phyloP scores from a whole-genome alignment of 2,797 vertebrate genomes.

The Sylvia borin region DNA sequence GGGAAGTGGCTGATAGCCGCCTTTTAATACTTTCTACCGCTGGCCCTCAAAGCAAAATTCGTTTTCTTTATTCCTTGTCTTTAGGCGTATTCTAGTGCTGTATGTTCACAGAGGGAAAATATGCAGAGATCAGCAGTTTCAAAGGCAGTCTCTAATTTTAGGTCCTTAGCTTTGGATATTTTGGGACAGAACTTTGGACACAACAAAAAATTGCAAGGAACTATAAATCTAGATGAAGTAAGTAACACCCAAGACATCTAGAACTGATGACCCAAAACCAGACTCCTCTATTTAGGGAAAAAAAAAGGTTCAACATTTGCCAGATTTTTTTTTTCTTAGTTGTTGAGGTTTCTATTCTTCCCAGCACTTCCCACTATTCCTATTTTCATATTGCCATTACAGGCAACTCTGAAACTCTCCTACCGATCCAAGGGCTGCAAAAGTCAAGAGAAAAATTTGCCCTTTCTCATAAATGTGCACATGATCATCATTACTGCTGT shows the following conservation, averaged over 20 bases:
- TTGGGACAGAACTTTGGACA: conserved; percentile 21
- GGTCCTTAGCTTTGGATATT: conserved; percentile 52
- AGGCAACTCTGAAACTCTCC: not conserved
- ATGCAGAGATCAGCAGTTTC: conserved; percentile 54
- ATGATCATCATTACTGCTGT: not conserved
- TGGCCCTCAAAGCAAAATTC: not conserved
- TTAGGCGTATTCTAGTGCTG: conserved; percentile 52
- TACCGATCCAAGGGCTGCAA: not conserved
- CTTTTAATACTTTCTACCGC: not conserved
- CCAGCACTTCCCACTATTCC: conserved; percentile 21
- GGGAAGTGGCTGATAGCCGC: not conserved
- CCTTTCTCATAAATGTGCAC: not conserved
- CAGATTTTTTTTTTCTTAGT: conserved; percentile 19
- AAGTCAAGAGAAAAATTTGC: not conserved
- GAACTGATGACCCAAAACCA: not conserved
- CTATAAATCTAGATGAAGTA: conserved; percentile 57
- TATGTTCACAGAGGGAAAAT: conserved; percentile 24
- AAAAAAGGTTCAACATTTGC: not conserved
- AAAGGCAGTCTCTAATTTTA: conserved; percentile 64
- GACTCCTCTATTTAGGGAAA: not conserved
- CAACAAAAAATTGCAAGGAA: conserved; percentile 18
- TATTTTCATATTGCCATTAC: conserved; percentile 15
- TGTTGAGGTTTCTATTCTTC: conserved; percentile 48
- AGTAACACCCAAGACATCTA: conserved; percentile 27
- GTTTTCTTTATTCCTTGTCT: not conserved